phyloP scores from a whole-genome alignment of 2,797 vertebrate species.

The Gouania willdenowi region DNA sequence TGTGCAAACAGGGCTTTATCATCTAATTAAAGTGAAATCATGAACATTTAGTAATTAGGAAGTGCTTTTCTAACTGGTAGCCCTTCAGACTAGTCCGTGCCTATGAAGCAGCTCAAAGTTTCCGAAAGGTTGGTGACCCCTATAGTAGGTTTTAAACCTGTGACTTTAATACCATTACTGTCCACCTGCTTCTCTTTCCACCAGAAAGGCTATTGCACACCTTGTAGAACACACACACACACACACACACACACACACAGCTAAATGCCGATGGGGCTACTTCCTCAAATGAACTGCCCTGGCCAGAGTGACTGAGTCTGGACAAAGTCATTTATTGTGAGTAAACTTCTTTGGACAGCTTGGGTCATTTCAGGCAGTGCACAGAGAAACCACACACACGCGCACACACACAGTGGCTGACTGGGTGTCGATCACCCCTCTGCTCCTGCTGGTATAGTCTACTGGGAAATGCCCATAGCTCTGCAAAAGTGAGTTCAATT shows the following conservation, averaged over 20 bases:
- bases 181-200: conserved; percentile 24
- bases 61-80: too few species aligned
- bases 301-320: conserved; percentile 32
- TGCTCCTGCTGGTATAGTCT: conserved; percentile 41
- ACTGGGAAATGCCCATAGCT: conserved; percentile 51
- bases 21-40: too few species aligned
- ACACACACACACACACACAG: conserved; percentile 22
- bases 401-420: not conserved
- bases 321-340: conserved; percentile 58
- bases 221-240: conserved; percentile 7
- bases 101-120: too few species aligned
- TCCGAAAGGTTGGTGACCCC: too few species aligned
- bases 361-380: conserved; percentile 34
- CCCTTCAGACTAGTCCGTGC: too few species aligned
- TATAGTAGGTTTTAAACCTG: too few species aligned
- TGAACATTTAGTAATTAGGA: too few species aligned
- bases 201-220: not conserved
- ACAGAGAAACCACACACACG: not conserved
- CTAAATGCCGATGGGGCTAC: conserved; percentile 12
- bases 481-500: conserved; percentile 60
- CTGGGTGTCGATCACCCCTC: conserved; percentile 45
- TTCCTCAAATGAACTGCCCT: conserved; percentile 44
- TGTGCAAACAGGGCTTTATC: too few species aligned
- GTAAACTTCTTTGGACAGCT: conserved; percentile 48
- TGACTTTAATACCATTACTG: conserved; percentile 29